These are phyloP conservation scores for Aplocera efformata DNA, from an alignment of 2,888 invertebrate species.

Conservation along the genomic window DNA sequence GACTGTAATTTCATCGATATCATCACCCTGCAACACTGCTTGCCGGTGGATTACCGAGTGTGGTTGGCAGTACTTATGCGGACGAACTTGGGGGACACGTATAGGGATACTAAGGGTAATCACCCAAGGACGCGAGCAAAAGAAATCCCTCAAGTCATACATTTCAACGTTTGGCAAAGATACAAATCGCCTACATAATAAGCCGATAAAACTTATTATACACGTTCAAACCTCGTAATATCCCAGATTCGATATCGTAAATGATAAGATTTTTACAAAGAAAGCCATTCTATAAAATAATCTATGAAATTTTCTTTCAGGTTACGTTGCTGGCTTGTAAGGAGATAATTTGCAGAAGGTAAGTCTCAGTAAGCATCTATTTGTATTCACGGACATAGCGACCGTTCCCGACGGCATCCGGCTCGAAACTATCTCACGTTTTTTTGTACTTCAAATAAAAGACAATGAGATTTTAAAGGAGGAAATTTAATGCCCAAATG, in stretches of 20 bases:
- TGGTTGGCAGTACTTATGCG: too few relatives aligned
- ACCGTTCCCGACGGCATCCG: constrained; percentile 15
- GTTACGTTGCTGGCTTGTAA: constrained; percentile 62
- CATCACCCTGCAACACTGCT: too few relatives aligned
- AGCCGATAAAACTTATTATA: too few relatives aligned
- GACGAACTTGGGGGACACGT: too few relatives aligned
- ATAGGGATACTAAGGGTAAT: too few relatives aligned
- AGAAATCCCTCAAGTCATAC: too few relatives aligned
- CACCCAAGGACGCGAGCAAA: too few relatives aligned
- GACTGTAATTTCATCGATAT: too few relatives aligned
- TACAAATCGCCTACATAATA: too few relatives aligned
- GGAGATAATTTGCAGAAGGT: constrained; percentile 73
- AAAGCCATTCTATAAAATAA: constrained; percentile 42
- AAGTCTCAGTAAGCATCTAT: constrained; percentile 56
- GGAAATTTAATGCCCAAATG: constrained; percentile 28
- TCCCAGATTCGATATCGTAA: constrained; percentile 28
- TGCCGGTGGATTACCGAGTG: too few relatives aligned
- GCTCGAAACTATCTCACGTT: constrained; percentile 35
- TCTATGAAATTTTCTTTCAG: constrained; percentile 59
- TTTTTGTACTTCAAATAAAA: constrained; percentile 28
- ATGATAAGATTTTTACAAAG: constrained; percentile 43
- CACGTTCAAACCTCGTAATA: background rate
- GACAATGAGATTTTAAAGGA: constrained; percentile 34
- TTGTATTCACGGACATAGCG: constrained; percentile 60
- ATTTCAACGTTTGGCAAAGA: too few relatives aligned